Base-by-base conservation (phyloP, 1,140 invertebrate species). In the Bombus huntii region DNA sequence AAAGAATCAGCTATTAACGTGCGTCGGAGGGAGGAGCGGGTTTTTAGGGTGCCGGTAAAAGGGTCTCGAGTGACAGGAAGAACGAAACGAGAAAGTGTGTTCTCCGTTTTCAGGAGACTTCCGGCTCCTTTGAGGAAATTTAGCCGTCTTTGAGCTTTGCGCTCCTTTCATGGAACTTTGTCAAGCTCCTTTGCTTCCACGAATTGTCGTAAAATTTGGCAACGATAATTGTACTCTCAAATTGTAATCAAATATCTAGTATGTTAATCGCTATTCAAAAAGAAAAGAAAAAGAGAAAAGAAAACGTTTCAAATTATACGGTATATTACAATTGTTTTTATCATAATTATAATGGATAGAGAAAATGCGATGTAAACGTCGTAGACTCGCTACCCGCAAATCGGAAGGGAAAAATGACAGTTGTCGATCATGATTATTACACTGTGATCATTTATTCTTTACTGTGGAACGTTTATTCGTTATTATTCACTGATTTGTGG, bases 51-150 rank as follows among this genome's bases (percentile, higher is more conserved):
- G 83, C 80, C 57, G 25, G 65, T 39, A 83, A 87, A 90, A 87
- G 78, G 83, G 80, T 92, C 87, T 92, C 90, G 57, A 86, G 80
- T 92, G 85, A 92, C 91, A 91, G 90, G 90, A 92, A 92, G 86
- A 88, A 70, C 28, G 44, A 47, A 82, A 87, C 74, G 72, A 83
- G 85, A 89, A 83, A 87, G 70, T 39, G 37, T 59, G 70, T 31
- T 65, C 71, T 85, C 89, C 53, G 79, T 81, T 91, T 88, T 89
- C 82, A 72, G 34, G 3, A 77, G 78, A 89, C 77, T 91, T 91
- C 90, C 91, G 90, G 86, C 15, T 76, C n/a, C n/a, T 82, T 85
- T 39, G 13, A 76, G 9, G 44, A 34, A 47, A 44, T 37, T 68
- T 72, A 39, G 44, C 34, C 84, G 72, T n/a, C 70, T 74, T 75